Evolutionary conservation across 2,797 vertebrate species (phyloP).

Genomic region (Heliangelus exortis): DNA sequence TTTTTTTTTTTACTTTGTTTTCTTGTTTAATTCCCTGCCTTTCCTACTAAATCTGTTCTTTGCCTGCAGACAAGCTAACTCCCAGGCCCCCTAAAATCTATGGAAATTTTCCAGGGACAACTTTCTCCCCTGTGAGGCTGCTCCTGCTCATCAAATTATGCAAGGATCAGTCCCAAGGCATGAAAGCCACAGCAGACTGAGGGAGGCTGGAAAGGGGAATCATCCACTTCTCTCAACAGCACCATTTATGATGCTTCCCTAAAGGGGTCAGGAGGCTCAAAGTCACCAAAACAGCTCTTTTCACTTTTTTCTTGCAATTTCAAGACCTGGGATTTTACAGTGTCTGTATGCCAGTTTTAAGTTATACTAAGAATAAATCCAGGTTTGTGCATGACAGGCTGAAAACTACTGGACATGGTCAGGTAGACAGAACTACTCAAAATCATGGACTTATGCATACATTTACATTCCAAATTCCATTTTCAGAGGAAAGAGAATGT

Average conservation of each 20-base stretch:
- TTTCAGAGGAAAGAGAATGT: neutral
- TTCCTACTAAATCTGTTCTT: neutral
- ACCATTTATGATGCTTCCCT: neutral
- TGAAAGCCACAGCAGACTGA: neutral
- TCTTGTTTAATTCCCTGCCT: neutral
- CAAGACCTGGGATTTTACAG: neutral
- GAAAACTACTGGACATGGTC: neutral
- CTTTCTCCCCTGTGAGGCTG: neutral
- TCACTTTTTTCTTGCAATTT: neutral
- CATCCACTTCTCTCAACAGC: neutral
- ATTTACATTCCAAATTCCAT: neutral
- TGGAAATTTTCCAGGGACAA: neutral
- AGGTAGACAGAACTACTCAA: neutral
- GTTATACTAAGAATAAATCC: neutral
- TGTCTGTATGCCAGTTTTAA: neutral
- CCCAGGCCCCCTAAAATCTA: neutral
- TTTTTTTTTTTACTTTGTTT: neutral
- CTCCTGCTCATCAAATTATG: neutral
- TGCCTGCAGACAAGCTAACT: neutral
- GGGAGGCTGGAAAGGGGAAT: accelerated
- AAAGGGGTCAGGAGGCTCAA: neutral
- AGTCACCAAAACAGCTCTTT: neutral
- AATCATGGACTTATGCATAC: neutral
- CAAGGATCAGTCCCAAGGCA: neutral
- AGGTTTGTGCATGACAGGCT: neutral